Base-by-base conservation (phyloP, 2,888 invertebrate genomes). In the Tineola bisselliella region DNA sequence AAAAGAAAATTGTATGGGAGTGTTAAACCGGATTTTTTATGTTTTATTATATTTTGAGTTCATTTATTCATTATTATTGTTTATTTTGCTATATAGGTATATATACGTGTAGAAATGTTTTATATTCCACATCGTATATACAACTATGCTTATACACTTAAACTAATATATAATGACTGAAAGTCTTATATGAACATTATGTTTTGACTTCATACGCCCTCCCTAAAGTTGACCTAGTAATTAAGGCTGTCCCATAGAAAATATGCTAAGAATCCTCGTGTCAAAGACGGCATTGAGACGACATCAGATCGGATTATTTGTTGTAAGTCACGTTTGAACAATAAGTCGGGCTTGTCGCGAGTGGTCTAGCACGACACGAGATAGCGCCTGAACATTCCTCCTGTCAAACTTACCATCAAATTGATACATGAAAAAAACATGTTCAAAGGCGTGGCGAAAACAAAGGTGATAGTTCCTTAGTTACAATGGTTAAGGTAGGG, bases 201-300 rank as follows among this genome's bases (percentile, higher is more conserved):
- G n/a, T n/a, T n/a, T 25, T 25, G 25, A 25, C 25, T 25, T 25
- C 25, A 25, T 2, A 6, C 6, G 25, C 25, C n/a, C n/a, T 25
- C 25, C 25, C 6, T 25, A 17, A 8, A 48, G 15, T 17, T 48
- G 15, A 48, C n/a, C 15, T 48, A 15, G 15, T 48, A 48, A 48
- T n/a, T 48, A 15, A 48, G 8, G n/a, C 8, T 48, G 13, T 8
- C 13, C 25, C 19, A 10, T 56, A 56, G 56, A 56, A 18, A 56
- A 56, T 33, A 58, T 58, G 58, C 17, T 58, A 58, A 33, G 58
- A 58, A 58, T 79, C 72, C 71, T 82, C 84, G 84, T 84, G 84
- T 70, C 71, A 72, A 69, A 77, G 73, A 73, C 78, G 84, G 83
- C 86, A 86, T 84, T 86, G 86, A 86, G 82, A 84, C 73, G 83